phyloP scores from a whole-genome alignment of 2,888 invertebrate species.

The Hydraecia micacea region DNA sequence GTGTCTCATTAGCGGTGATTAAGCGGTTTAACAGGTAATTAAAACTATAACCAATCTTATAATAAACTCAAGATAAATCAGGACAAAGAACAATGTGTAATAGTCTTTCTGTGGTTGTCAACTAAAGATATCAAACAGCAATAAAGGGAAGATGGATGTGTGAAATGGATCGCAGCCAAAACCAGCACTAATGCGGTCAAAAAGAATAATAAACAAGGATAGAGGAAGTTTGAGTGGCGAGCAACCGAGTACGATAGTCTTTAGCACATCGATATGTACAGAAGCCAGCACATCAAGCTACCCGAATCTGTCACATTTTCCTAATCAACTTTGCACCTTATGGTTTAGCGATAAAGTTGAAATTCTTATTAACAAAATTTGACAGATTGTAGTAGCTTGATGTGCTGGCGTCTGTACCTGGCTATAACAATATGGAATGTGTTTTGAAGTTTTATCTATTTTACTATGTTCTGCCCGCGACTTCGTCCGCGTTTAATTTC shows the following conservation, averaged over 20 bases:
- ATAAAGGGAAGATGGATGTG: constrained; percentile 52
- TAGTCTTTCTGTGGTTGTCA: constrained; percentile 9
- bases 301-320: too few species aligned
- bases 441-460: too few species aligned
- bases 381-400: too few species aligned
- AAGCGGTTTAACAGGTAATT: background rate
- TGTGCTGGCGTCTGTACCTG: too few species aligned
- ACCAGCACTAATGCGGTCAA: constrained; percentile 35
- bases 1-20: too few species aligned
- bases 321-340: too few species aligned
- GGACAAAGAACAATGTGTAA: constrained; percentile 9
- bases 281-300: background rate
- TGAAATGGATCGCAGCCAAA: constrained; percentile 53
- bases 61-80: background rate
- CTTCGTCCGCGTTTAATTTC: too few species aligned
- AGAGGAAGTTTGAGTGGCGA: constrained; percentile 22
- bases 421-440: too few species aligned
- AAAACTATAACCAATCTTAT: background rate
- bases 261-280: background rate
- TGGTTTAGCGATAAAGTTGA: too few species aligned
- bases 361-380: too few species aligned
- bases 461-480: too few species aligned
- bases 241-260: background rate
- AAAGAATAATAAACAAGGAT: constrained; percentile 24
- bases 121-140: constrained; percentile 36